Base-by-base conservation (phyloP, 35 echinoderm and acorn worm genomes). In the Lytechinus variegatus region DNA sequence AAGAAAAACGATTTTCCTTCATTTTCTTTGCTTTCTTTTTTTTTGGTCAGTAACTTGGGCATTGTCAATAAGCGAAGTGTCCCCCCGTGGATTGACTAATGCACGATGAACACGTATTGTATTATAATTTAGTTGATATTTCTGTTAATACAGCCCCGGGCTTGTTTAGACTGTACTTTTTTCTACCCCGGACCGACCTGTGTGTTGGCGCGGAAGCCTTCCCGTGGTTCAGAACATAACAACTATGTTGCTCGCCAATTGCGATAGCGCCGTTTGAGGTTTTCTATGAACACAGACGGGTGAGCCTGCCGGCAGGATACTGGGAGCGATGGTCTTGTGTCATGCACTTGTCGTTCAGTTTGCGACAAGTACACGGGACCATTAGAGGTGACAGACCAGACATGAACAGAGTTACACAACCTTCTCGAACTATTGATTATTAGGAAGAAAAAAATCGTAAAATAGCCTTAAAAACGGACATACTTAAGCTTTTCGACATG, bases 71-170 rank as follows among this genome's bases (percentile, higher is more conserved):
- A 24, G 66, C 66, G 66, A 79, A 79, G 14, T 79, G 66, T 79
- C 88, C 88, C 87, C 88, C 52, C 52, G 28, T 44, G 88, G 52
- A 9, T 90, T 90, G 52, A 90, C 28, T 90, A 90, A 52, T 90
- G 88, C 88, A 51, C 88, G 29, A 90, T 29, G 88, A 52, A 52
- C 88, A 90, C 52, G 88, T 90, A 52, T 44, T 90, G 88, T 90
- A 93, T 93, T 57, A 93, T 54, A 93, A 55, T 93, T 93, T 93
- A 93, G 92, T 55, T 93, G 92, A 93, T 93, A 93, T 93, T 93
- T 93, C 92, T 93, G 92, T 93, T 93, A 93, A 93, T 93, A 57
- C 55, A 54, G 92, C 92, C 92, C 21, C 53, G 52, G 92, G 92
- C 92, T 93, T 93, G 92, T 93, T 93, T 93, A 93, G 55, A 24